phyloP scores from a whole-genome alignment of 2,113 vertebrate species.

The Sceloporus tristichus region DNA sequence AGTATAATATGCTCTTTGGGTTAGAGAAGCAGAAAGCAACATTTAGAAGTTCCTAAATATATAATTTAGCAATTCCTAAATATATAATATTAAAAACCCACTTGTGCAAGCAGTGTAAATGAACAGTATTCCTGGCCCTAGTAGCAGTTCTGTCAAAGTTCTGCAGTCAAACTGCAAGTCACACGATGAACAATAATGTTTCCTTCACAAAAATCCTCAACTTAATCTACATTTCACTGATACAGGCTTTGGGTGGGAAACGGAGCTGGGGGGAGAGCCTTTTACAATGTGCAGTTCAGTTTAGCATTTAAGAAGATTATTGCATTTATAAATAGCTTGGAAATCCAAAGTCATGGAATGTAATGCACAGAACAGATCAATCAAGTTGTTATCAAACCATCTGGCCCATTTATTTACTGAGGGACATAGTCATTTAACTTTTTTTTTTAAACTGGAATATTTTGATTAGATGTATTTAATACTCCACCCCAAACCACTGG shows the following conservation, averaged over 20 bases:
- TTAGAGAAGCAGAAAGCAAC: neutral
- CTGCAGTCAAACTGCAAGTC: conserved; percentile 53
- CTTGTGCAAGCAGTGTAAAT: conserved; percentile 47
- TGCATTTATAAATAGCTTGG: conserved; percentile 80
- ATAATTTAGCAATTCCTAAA: conserved; percentile 7
- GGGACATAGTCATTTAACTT: neutral
- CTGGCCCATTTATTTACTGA: conserved; percentile 51
- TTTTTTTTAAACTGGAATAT: neutral
- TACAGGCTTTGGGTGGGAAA: conserved; percentile 56
- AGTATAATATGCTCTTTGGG: conserved; percentile 27
- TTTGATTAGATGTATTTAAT: neutral
- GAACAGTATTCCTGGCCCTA: conserved; percentile 22
- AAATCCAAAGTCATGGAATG: conserved; percentile 75
- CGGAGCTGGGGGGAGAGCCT: conserved; percentile 52
- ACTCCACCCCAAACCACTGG: conserved; percentile 26
- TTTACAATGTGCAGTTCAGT: conserved; percentile 73
- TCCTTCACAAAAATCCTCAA: conserved; percentile 59
- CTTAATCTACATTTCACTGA: conserved; percentile 59
- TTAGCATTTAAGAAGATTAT: conserved; percentile 82
- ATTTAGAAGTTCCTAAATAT: conserved; percentile 32
- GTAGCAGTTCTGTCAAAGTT: conserved; percentile 52
- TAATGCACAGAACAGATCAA: conserved; percentile 70
- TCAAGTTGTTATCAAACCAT: conserved; percentile 69
- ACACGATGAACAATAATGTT: conserved; percentile 53
- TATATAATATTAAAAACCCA: conserved; percentile 19